Evolutionary conservation across 92 coral and sea anemone genomes (phyloP), one percentile per base, ranked within the genome.

Genomic region (Porites evermanni): DNA sequence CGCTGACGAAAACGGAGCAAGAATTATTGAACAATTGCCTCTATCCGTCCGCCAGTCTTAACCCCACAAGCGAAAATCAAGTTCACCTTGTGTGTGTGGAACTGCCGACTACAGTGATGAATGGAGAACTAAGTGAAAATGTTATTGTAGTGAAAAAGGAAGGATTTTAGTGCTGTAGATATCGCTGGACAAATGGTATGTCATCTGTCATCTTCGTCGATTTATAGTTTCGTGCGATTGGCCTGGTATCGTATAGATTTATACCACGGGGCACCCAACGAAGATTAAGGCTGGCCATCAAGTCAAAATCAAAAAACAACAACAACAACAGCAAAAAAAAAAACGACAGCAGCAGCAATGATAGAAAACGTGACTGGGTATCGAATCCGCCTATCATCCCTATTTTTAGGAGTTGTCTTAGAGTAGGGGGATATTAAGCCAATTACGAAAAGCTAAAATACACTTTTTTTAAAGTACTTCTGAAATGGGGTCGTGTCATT

Each of bases 111-210:
- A 66, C 77, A 18, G 47, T 38, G 47, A 38, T 38, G 47, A 38
- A 38, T 56, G 61, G 61, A 56, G 79, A 78, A 64, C 12, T 89
- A 23, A 53, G 14, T 52, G 84, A 86, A 67, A 90, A 80, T 2
- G 80, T 72, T 50, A 74, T 86, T 68, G 87, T 76, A 4, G 79
- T 90, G 17, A 90, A 90, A 79, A 90, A 86, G 67, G 93, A 90
- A 82, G 81, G 79, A 59, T 68, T 78, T 26, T 89, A 84, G 23
- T 47, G 65, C 53, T 52, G 38, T 74, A 51, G 14, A 23, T 2
- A 11, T 32, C 20, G 4, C n/a, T 24, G 54, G 52, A 56, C 61
- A 14, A 56, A 56, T 56, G 50, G 29, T 29, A 1, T 65, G n/a
- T 14, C 18, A 56, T 8, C 20, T 58, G 78, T 70, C 68, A 13